A percentile compares a stretch with the other conserved stretches of the same genome.
phyloP scores from a whole-genome alignment of 2,888 invertebrate species.

The Dorcus parallelipipedus region DNA sequence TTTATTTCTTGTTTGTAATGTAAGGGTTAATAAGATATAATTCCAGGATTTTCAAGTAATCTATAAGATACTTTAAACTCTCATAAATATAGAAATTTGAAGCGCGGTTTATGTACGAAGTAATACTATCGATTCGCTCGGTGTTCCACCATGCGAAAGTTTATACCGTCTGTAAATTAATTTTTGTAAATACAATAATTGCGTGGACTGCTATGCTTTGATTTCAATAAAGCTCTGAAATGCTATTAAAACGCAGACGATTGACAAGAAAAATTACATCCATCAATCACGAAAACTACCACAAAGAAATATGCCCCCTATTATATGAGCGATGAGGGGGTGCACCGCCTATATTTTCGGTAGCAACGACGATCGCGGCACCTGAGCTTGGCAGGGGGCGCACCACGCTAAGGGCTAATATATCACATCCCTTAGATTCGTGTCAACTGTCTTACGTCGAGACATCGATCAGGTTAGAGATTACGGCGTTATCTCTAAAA shows the following conservation, averaged over 20 bases:
- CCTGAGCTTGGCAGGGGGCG: slow-evolving; percentile 29
- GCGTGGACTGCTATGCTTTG: too few species aligned
- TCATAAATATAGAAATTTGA: too few species aligned
- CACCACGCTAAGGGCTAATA: slow-evolving; percentile 29
- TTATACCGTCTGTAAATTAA: too few species aligned
- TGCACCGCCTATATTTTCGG: slow-evolving; percentile 22
- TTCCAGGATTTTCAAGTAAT: too few species aligned
- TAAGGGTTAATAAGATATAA: too few species aligned
- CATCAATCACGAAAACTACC: slow-evolving; percentile 3
- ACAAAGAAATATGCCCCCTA: slow-evolving; percentile 1
- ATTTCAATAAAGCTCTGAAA: too few species aligned
- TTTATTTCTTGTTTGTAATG: too few species aligned
- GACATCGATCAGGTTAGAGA: slow-evolving; percentile 40
- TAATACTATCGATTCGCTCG: too few species aligned
- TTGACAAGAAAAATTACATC: not conserved
- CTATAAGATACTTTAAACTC: too few species aligned
- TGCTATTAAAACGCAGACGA: not conserved
- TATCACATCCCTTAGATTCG: slow-evolving; percentile 32
- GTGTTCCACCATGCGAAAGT: too few species aligned
- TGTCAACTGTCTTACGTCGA: slow-evolving; percentile 33
- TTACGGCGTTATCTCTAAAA: slow-evolving; percentile 28
- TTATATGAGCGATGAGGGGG: slow-evolving; percentile 9
- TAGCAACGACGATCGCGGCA: slow-evolving; percentile 19
- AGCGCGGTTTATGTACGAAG: too few species aligned
- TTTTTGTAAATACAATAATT: too few species aligned